Base-by-base conservation (phyloP, 2,113 vertebrate species). In the Oophaga pumilio region DNA sequence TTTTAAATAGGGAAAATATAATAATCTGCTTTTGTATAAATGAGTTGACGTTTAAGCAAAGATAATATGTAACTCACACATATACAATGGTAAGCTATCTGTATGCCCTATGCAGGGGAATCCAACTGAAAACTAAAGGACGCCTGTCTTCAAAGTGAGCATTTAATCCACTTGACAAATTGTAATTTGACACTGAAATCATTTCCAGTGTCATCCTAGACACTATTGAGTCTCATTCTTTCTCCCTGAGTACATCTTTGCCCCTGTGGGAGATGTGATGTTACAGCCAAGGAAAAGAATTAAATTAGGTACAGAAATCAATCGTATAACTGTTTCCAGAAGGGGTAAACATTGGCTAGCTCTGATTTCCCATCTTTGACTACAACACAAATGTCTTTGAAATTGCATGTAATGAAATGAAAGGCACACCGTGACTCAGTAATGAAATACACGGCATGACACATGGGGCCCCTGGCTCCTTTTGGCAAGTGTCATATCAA, bases 281-380 rank as follows among this genome's bases (percentile, higher is more conserved):
- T 88, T 83, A 88, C 80, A 88, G 80, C 87, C 87, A 83, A 83
- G 71, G 80, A 84, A 82, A 73, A 88, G 87, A 88, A 88, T 88
- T 88, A 88, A 88, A 88, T 88, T 88, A 88, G 87, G 87, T 88
- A 88, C 87, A 83, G 87, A 88, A 88, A 88, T 88, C 87, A 88
- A 88, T 88, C 57, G 87, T 83, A 83, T 83, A 88, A 88, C 80
- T 62, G 82, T 88, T 88, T 88, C 87, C 87, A 88, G 76, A 88
- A 88, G 87, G 80, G 84, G 87, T 88, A 88, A 88, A 88, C 87
- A 88, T 88, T 88, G 87, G 87, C 87, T 84, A 77, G 87, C 87
- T 88, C 87, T 88, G 87, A 88, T 88, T 88, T 88, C 87, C 82
- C 87, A 83, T 88, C 87, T 88, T 88, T 88, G 87, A 88, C 80